Percentiles rank a stretch among this genome's conserved stretches.
Evolutionary conservation across 2,888 invertebrate genomes (phyloP).

Genomic region (Scaptomyza flava): DNA sequence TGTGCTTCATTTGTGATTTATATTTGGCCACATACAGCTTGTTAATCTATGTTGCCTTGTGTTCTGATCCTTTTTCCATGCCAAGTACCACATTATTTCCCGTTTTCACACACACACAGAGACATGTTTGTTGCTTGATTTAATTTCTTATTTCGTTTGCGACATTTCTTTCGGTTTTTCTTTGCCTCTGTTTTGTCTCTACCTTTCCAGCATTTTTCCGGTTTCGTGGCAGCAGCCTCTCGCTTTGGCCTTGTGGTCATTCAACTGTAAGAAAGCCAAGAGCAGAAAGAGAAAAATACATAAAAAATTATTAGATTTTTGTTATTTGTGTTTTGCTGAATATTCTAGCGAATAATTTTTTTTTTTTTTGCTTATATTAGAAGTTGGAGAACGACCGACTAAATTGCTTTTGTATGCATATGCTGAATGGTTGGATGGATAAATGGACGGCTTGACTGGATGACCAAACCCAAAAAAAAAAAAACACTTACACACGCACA

Average conservation of each 20-base stretch:
- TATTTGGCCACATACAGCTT: constrained; percentile 30
- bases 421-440: constrained; percentile 54
- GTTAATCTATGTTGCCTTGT: constrained; percentile 49
- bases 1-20: constrained; percentile 37
- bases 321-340: constrained; percentile 31
- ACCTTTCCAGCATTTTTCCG: constrained; percentile 51
- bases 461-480: constrained; percentile 7
- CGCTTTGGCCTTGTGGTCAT: constrained; percentile 67
- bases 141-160: constrained; percentile 54
- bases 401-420: constrained; percentile 79
- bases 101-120: constrained; percentile 18
- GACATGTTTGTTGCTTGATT: constrained; percentile 58
- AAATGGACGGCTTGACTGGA: constrained; percentile 39
- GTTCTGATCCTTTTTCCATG: constrained; percentile 35
- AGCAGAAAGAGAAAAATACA: constrained; percentile 55
- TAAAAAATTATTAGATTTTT: constrained; percentile 71
- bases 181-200: constrained; percentile 19
- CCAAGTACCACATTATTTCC: constrained; percentile 54
- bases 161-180: constrained; percentile 35
- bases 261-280: constrained; percentile 71
- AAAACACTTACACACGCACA: constrained; percentile 1
- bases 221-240: constrained; percentile 42
- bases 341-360: constrained; percentile 44
- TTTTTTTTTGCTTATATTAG: constrained; percentile 43
- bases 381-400: constrained; percentile 16